Conservation (phyloP, 1,140 invertebrate species). For the Liolophura sinensis region DNA sequence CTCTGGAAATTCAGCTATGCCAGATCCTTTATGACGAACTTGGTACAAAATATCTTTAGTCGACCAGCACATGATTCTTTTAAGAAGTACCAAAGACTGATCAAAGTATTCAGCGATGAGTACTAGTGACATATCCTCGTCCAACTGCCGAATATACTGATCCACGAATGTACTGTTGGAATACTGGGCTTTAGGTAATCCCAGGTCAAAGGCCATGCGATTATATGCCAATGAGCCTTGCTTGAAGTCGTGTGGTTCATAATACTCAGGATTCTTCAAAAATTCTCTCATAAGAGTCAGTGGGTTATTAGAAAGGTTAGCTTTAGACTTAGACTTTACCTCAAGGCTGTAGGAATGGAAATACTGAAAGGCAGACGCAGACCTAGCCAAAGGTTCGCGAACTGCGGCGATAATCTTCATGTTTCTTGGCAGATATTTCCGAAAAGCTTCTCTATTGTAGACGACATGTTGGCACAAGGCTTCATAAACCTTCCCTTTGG, state of each 20-base stretch:
- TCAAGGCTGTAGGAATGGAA: conserved; percentile 30
- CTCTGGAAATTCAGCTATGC: not conserved
- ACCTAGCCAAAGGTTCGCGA: conserved; percentile 41
- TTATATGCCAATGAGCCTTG: conserved; percentile 23
- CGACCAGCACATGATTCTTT: conserved; percentile 60
- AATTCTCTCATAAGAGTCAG: conserved; percentile 28
- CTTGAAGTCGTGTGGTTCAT: conserved; percentile 31
- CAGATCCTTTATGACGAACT: conserved; percentile 12
- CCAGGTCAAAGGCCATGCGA: conserved; percentile 25
- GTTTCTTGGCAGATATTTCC: conserved; percentile 7
- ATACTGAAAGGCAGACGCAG: conserved; percentile 43
- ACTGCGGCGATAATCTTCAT: conserved; percentile 44
- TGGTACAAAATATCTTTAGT: conserved; percentile 55
- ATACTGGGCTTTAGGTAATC: conserved; percentile 8
- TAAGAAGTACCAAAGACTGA: conserved; percentile 61
- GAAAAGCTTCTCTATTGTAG: conserved; percentile 26
- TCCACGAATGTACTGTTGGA: conserved; percentile 8
- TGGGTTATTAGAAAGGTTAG: not conserved
- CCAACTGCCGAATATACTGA: conserved; percentile 30
- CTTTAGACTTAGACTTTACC: conserved; percentile 21
- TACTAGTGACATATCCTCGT: conserved; percentile 60
- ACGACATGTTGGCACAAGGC: conserved; percentile 36
- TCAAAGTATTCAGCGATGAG: conserved; percentile 63
- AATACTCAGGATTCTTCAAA: conserved; percentile 37
- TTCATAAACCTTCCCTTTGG: conserved; percentile 20